phyloP scores from a whole-genome alignment of 2,888 invertebrate genomes.

The Neocrepidodera transversa region DNA sequence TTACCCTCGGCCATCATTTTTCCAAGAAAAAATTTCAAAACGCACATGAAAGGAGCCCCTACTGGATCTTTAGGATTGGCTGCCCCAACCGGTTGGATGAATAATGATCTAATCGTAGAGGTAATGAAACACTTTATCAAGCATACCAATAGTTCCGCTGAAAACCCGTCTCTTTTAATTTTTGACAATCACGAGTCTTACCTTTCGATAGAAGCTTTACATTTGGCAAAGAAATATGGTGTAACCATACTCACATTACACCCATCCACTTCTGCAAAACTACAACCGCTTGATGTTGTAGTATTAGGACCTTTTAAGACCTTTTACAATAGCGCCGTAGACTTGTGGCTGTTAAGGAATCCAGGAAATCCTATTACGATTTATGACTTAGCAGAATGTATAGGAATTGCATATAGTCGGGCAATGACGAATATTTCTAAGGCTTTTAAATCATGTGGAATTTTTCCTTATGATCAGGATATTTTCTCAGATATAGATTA shows the following conservation, averaged over 20 bases:
- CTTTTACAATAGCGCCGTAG: constrained; percentile 36
- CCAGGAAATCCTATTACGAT: constrained; percentile 55
- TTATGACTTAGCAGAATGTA: constrained; percentile 55
- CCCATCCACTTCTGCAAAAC: constrained; percentile 10
- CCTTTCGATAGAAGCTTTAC: background rate
- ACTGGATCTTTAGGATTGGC: constrained; percentile 11
- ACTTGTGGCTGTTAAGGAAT: constrained; percentile 50
- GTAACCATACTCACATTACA: constrained; percentile 7
- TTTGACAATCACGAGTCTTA: background rate
- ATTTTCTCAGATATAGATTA: constrained; percentile 33
- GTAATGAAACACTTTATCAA: constrained; percentile 34
- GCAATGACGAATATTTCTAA: constrained; percentile 49
- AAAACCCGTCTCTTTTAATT: too few species aligned
- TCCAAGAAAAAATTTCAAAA: constrained; percentile 16
- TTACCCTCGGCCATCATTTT: constrained; percentile 1
- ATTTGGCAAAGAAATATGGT: background rate
- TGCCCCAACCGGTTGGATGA: constrained; percentile 13
- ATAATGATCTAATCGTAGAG: constrained; percentile 16
- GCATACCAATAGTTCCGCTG: constrained; percentile 15
- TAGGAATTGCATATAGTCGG: constrained; percentile 36
- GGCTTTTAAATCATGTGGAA: constrained; percentile 52
- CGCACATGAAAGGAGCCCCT: constrained; percentile 12
- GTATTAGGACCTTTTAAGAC: constrained; percentile 6
- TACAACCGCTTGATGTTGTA: constrained; percentile 22
- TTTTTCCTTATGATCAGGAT: constrained; percentile 37